phyloP scores from a whole-genome alignment of 2,113 vertebrate genomes.

The Puffinus mauretanicus region DNA sequence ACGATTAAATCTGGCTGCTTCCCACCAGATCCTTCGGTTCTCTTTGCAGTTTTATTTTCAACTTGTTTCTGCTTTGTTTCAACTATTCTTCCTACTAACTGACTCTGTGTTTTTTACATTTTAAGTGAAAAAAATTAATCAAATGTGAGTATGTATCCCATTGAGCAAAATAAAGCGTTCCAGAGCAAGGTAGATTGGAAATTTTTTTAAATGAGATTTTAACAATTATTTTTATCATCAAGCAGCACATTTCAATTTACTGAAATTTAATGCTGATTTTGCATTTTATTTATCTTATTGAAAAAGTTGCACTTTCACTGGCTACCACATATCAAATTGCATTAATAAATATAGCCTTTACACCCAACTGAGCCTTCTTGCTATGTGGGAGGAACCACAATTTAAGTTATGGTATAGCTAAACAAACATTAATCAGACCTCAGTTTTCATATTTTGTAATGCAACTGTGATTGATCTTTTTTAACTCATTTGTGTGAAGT shows the following conservation, averaged over 20 bases:
- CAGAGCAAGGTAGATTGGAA: background rate
- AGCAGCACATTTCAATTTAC: background rate
- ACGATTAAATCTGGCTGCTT: background rate
- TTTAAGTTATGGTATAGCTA: background rate
- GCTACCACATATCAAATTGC: background rate
- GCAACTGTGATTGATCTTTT: background rate
- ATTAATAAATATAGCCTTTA: background rate
- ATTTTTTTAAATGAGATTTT: background rate
- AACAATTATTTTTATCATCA: background rate
- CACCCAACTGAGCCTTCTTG: background rate
- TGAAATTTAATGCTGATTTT: background rate
- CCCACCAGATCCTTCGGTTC: background rate
- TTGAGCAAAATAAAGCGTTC: background rate
- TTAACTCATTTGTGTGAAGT: background rate
- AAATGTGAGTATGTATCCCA: background rate
- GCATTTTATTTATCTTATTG: background rate
- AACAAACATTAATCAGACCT: background rate
- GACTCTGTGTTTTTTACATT: background rate
- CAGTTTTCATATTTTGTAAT: background rate
- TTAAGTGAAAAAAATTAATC: background rate
- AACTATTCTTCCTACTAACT: background rate
- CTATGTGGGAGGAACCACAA: background rate
- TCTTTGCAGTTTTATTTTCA: background rate
- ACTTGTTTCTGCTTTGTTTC: background rate
- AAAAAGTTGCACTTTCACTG: background rate